Evolutionary conservation across 2,797 vertebrate genomes (phyloP), one percentile per base, ranked within the genome.

Genomic region (Pagetopsis macropterus): DNA sequence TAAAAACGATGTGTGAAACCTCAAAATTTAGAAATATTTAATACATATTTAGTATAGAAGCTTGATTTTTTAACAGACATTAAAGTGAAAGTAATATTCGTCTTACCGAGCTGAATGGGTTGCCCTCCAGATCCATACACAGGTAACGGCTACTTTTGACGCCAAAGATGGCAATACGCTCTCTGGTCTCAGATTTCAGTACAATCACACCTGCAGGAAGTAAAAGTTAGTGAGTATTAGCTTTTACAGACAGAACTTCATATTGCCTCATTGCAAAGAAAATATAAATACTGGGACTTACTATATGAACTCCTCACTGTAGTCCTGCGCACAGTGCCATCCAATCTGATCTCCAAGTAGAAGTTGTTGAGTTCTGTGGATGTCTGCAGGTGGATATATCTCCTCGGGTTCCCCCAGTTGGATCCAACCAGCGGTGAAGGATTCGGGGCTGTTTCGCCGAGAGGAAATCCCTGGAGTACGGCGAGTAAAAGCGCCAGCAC

Each of bases 71-170:
- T 40, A 33, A 45, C 27, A 58, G 12, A 55, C 8, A 64, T 2
- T 4, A 3, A 52, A 40, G 3, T 27, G 2, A 44, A 45, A 45
- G 0, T 41, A 0, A 46, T 3, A 11, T 3, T 23, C 15, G 31
- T 89, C 97, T 96, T 86, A 99, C 98, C 21, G 95, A 98, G 83
- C 96, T 97, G 83, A 96, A 98, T 17, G 96, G 91, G 72, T 94
- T 95, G 43, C 98, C 98, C 55, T 88, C 92, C 40, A 62, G 48
- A 65, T 99, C 97, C 97, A 99, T 96, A 11, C 98, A 99, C 43
- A 99, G 87, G 84, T 95, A 98, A 0, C 95, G 90, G 59, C 93
- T 95, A 14, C 96, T 98, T 86, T 96, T 97, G 59, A 97, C 96
- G 0, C 97, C 98, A 2, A 91, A 94, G 84, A 99, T 98, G 66